These are phyloP conservation scores for Trichogramma pretiosum DNA, from an alignment of 1,140 invertebrate species.

Conservation along the genomic window DNA sequence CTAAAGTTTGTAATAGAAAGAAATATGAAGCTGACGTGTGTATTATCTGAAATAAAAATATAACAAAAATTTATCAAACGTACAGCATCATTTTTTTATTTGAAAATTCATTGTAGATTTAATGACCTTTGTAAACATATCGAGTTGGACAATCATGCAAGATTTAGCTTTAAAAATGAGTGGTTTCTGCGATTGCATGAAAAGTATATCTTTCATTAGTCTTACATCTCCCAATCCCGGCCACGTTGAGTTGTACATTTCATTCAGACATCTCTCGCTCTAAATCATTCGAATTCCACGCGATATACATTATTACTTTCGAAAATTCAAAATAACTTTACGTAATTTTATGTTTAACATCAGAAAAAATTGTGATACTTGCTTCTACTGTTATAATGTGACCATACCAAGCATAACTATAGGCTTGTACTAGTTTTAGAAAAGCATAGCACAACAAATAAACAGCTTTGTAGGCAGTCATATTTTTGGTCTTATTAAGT, in stretches of 20 bases:
- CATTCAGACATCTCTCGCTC: neutral
- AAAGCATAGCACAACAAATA: neutral
- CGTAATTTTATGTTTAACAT: no score
- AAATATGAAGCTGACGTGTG: conserved; percentile 14
- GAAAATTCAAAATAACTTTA: neutral
- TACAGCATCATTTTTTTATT: neutral
- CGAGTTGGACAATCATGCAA: neutral
- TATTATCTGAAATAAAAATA: conserved; percentile 7
- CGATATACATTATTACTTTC: neutral
- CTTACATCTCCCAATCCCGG: neutral
- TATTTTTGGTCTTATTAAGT: neutral
- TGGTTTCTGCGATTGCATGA: conserved; percentile 11
- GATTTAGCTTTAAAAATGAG: conserved; percentile 6
- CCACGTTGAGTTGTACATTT: neutral
- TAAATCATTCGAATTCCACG: neutral
- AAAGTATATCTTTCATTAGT: conserved; percentile 8
- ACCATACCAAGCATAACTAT: conserved; percentile 8
- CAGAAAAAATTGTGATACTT: no score
- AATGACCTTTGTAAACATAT: conserved; percentile 2
- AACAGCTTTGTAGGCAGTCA: neutral
- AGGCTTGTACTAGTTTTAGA: conserved; percentile 7
- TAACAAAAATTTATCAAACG: neutral
- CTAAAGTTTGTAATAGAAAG: conserved; percentile 13
- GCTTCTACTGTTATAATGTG: conserved; percentile 4
- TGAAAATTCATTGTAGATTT: neutral